Evolutionary conservation across 2,113 vertebrate genomes (phyloP), one percentile per base, ranked within the genome.

Genomic region (Noctilio leporinus): DNA sequence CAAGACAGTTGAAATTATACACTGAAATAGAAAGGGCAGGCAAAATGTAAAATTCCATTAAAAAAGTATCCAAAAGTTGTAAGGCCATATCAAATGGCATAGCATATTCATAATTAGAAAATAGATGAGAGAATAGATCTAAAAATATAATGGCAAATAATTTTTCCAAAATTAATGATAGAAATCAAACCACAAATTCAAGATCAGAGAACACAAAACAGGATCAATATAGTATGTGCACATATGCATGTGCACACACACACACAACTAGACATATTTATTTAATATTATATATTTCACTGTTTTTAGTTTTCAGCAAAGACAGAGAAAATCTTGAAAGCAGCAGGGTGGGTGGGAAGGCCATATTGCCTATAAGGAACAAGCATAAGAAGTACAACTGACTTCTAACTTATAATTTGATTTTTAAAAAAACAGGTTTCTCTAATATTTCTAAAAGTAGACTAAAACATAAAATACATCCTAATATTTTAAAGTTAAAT

Each of bases 151-250:
- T 67, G 12, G n/a, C 62, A 76, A 69, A 59, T 17, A 82, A n/a
- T 92, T 95, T 89, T 91, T 92, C 43, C 57, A 82, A 53, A 76
- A 43, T 76, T 76, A 82, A 35, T 91, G 55, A 17, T n/a, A 82
- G 28, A 65, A 28, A 24, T 92, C 16, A 84, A 87, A 33, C 33
- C 43, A 92, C 20, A 86, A 28, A 26, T 80, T 64, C 24, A 80
- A 28, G 28, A 82, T 81, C 28, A 76, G 30, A 59, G 24, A 81
- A 76, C 12, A 67, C 33, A 67, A 47, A 76, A 30, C 26, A 76
- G n/a, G 55, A 43, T 82, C 62, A 26, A n/a, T 26, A 15, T 24
- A 24, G 7, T 22, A 26, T n/a, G n/a, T n/a, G n/a, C 10, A 14
- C 9, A 12, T 20, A 43, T 12, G 26, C 45, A 35, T 19, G 16